These are phyloP conservation scores for Ophiothrix spiculata DNA, from an alignment of 35 echinoderm and acorn worm genomes.

Conservation along the genomic window DNA sequence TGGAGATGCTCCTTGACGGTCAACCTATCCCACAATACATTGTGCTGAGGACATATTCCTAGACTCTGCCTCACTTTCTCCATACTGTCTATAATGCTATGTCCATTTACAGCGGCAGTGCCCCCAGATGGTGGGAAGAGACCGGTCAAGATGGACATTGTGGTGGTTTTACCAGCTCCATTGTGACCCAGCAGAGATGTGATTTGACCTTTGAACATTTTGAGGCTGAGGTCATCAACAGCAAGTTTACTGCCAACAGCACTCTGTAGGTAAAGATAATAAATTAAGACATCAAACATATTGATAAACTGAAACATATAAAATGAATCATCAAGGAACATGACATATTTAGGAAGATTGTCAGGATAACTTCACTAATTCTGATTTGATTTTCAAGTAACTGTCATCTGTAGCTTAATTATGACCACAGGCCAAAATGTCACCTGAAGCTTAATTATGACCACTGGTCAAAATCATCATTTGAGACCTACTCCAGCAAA, in stretches of 20 bases:
- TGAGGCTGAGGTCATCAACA: slow-evolving; percentile 82
- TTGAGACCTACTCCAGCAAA: too few relatives aligned
- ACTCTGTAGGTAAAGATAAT: too few relatives aligned
- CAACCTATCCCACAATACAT: slow-evolving; percentile 91
- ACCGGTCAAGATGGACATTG: slow-evolving; percentile 98
- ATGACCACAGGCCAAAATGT: too few relatives aligned
- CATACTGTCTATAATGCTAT: slow-evolving; percentile 65
- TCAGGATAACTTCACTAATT: too few relatives aligned
- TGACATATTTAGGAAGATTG: too few relatives aligned
- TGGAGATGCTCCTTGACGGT: slow-evolving; percentile 95
- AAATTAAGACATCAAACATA: too few relatives aligned
- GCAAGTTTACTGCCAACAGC: slow-evolving; percentile 95
- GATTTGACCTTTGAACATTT: slow-evolving; percentile 98
- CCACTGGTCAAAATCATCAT: too few relatives aligned
- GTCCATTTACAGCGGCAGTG: slow-evolving; percentile 74
- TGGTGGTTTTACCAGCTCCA: slow-evolving; percentile 97
- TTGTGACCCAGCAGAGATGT: slow-evolving; percentile 96
- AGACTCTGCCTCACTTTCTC: slow-evolving; percentile 75
- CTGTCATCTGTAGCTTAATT: too few relatives aligned
- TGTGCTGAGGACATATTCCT: slow-evolving; percentile 96
- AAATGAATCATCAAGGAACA: too few relatives aligned
- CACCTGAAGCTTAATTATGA: too few relatives aligned
- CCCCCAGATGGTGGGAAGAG: slow-evolving; percentile 85
- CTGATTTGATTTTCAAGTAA: too few relatives aligned
- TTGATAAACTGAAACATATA: too few relatives aligned